Evolutionary conservation across 2,113 vertebrate genomes (phyloP), one percentile per base, ranked within the genome.

Genomic region (Cromileptes altivelis): DNA sequence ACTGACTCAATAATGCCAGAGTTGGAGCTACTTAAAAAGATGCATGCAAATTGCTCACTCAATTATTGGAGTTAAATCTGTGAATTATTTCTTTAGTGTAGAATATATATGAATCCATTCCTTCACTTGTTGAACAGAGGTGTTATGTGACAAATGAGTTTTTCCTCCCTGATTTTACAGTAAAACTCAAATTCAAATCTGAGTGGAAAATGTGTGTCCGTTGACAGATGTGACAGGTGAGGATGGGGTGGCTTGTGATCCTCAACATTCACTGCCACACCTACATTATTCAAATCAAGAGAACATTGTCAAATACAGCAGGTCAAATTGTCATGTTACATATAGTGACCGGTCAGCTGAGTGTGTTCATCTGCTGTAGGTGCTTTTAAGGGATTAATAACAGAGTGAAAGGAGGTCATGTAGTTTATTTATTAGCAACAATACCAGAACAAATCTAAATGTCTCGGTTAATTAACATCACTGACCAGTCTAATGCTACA

Each of bases 281-380:
- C 15, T 60, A 6, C 1, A 33, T 11, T 68, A 73, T 74, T 79
- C 82, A 84, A 84, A 84, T 79, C 42, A 12, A 56, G 27, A 33
- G 11, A 15, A 53, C 56, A 7, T 9, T 4, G 9, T 69, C 17
- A 33, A 60, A 68, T 12, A 15, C 30, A 45, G 45, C 12, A 12
- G n/a, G 23, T 6, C 71, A 10, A 70, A 4, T 21, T 13, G n/a
- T 60, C 53, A 37, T 45, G 56, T 42, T 15, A 37, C 27, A 21
- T 11, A 17, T 0, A 40, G 23, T 6, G 2, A 70, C 15, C 12
- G 18, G 10, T 53, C 4, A 7, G 21, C 37, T 33, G 3, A 45
- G 3, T 12, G 12, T 33, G 42, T 58, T 78, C 27, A 50, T 15
- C 25, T 50, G 42, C 52, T 53, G 30, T 63, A 0, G 9, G 10